Evolutionary conservation across 1,140 invertebrate genomes (phyloP).

Genomic region (Heterodera carotae): DNA sequence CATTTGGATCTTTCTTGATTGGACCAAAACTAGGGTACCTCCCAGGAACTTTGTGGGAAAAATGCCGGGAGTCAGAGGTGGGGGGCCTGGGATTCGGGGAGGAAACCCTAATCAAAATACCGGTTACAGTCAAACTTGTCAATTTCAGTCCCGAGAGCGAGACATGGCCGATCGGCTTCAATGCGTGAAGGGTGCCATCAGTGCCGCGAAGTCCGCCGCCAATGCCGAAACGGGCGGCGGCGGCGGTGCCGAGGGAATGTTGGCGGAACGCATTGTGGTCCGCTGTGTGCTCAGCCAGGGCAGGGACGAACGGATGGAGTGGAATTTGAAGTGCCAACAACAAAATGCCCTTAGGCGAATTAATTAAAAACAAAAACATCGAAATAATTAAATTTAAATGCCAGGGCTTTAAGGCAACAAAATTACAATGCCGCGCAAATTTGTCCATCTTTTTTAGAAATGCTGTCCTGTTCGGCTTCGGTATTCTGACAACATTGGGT

Average conservation of each 20-base stretch:
- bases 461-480: constrained; percentile 58
- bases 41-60: no score
- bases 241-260: not conserved
- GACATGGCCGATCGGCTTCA: constrained; percentile 41
- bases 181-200: constrained; percentile 48
- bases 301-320: constrained; percentile 45
- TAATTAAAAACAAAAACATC: not conserved
- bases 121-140: no score
- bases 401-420: no score
- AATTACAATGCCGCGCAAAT: no score
- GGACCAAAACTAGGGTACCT: no score
- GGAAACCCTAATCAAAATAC: no score
- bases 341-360: not conserved
- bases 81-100: no score
- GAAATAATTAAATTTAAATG: no score
- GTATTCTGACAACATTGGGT: constrained; percentile 60
- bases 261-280: constrained; percentile 36
- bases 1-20: no score
- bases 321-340: constrained; percentile 39
- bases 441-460: constrained; percentile 27
- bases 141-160: constrained; percentile 13
- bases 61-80: not conserved
- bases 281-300: constrained; percentile 37
- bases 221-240: not conserved
- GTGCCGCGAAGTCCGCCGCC: not conserved